phyloP scores from a whole-genome alignment of 1,140 invertebrate genomes.

The Nephila pilipes region DNA sequence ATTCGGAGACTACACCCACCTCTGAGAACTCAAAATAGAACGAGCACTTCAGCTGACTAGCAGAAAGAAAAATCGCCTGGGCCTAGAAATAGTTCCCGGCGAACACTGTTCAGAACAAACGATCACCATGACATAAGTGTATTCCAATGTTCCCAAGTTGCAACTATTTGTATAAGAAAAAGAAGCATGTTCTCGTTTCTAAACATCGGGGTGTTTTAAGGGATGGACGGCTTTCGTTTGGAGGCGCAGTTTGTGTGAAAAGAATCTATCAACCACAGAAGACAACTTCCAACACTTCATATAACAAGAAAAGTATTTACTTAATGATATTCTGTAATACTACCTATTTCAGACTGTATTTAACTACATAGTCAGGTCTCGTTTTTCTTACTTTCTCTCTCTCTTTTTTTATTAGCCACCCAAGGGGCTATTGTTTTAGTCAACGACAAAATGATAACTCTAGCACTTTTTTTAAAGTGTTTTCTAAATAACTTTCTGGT shows the following conservation, averaged over 20 bases:
- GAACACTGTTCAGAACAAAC: slow-evolving; percentile 15
- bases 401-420: no score
- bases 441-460: no score
- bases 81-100: background rate
- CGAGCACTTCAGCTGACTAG: background rate
- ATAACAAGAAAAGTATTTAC: background rate
- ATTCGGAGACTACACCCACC: background rate
- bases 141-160: background rate
- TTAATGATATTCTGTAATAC: no score
- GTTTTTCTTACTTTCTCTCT: no score
- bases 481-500: no score
- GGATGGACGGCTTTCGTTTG: background rate
- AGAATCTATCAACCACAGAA: background rate
- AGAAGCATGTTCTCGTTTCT: background rate
- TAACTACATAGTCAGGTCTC: no score
- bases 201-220: slow-evolving; percentile 20
- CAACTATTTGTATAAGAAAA: slow-evolving; percentile 7
- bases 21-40: background rate
- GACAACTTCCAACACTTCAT: background rate
- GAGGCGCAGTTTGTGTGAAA: background rate
- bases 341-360: no score
- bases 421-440: no score
- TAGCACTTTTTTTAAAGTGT: no score
- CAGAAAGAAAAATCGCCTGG: background rate
- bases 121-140: slow-evolving; percentile 1